A percentile compares a stretch with the other conserved stretches of the same genome.
Evolutionary conservation across 2,888 invertebrate species (phyloP).

Genomic region (Euzophera pinguis): DNA sequence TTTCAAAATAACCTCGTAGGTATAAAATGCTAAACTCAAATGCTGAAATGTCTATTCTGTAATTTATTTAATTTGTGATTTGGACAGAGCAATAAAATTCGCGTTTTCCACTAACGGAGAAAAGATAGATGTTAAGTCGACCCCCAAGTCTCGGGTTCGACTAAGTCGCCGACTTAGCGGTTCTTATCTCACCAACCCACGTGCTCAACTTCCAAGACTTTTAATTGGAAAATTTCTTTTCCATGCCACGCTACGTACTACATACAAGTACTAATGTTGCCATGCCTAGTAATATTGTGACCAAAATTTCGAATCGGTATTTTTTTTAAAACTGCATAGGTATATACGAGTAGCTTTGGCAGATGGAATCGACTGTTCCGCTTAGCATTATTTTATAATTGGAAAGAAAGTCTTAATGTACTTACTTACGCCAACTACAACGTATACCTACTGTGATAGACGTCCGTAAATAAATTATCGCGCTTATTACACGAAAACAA

Average conservation of each 20-base stretch:
- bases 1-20: no score
- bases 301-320: no score
- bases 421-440: no score
- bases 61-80: neutral
- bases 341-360: no score
- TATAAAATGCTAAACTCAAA: no score
- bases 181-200: constrained; percentile 21
- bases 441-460: no score
- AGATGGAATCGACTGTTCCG: no score
- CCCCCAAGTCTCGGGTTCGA: neutral
- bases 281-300: neutral
- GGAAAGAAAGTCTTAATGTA: no score
- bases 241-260: neutral
- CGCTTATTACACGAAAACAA: neutral
- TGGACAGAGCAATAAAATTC: constrained; percentile 2
- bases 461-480: neutral
- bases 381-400: no score
- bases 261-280: neutral
- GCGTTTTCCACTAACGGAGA: constrained; percentile 6
- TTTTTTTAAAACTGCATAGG: no score
- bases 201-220: constrained; percentile 25
- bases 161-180: constrained; percentile 19
- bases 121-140: constrained; percentile 7
- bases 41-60: neutral
- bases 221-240: constrained; percentile 36